A percentile compares a stretch with the other conserved stretches of the same genome.
phyloP scores from a whole-genome alignment of 2,113 vertebrate genomes.

The Eolophus roseicapilla region DNA sequence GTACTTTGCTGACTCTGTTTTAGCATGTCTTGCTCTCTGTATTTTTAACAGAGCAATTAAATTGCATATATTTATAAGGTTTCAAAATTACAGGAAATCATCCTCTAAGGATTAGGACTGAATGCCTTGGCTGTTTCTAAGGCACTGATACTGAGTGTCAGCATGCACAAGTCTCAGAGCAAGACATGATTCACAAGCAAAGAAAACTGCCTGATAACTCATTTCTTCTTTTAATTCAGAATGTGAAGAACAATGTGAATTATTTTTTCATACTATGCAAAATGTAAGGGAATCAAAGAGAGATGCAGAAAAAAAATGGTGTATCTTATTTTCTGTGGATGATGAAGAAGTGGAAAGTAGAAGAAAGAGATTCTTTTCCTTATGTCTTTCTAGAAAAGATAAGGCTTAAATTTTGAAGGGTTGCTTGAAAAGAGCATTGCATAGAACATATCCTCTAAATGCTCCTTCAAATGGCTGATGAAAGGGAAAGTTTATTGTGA shows the following conservation, averaged over 20 bases:
- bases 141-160: background rate
- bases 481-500: constrained; percentile 9
- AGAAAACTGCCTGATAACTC: background rate
- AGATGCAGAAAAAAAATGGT: background rate
- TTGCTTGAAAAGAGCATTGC: background rate
- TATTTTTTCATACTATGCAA: background rate
- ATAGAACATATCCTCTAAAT: background rate
- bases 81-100: background rate
- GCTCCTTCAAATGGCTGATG: constrained; percentile 5
- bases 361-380: background rate
- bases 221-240: background rate
- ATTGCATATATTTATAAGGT: background rate
- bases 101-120: background rate
- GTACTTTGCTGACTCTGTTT: background rate
- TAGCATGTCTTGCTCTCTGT: background rate
- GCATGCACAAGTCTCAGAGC: background rate
- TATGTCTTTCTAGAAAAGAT: background rate
- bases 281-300: background rate
- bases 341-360: background rate
- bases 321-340: background rate
- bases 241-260: background rate
- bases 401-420: background rate
- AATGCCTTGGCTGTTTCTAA: background rate
- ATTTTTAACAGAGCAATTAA: background rate
- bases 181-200: background rate